Conservation (phyloP, 2,797 vertebrate species). For the Poeciliopsis paucimaculata region DNA sequence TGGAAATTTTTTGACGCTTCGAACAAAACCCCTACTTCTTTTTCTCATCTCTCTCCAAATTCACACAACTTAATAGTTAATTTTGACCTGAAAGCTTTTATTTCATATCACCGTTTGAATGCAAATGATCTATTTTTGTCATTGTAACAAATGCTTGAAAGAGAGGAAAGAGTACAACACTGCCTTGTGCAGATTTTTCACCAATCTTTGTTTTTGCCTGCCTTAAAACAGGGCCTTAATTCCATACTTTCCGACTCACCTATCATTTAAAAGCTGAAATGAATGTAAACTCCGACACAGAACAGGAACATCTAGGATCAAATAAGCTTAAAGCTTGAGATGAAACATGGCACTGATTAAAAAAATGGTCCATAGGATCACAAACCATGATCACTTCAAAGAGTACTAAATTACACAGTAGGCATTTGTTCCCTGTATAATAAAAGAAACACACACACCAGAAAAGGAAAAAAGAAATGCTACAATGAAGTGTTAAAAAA, state of each 20-base stretch:
- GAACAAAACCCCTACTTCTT: slow-evolving; percentile 11
- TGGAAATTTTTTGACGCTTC: background rate
- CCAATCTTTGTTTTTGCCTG: slow-evolving; percentile 29
- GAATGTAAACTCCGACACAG: slow-evolving; percentile 45
- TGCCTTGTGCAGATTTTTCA: slow-evolving; percentile 55
- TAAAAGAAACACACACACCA: slow-evolving; percentile 54
- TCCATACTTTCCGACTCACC: slow-evolving; percentile 5
- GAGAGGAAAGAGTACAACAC: slow-evolving; percentile 27
- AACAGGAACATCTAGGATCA: slow-evolving; percentile 51
- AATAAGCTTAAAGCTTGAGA: slow-evolving; percentile 39
- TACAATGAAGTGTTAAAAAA: slow-evolving; percentile 69
- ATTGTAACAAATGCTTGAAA: slow-evolving; percentile 37
- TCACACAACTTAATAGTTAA: background rate
- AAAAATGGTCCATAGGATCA: slow-evolving; percentile 63
- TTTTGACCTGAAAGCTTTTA: slow-evolving; percentile 29
- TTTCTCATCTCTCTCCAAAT: slow-evolving; percentile 3
- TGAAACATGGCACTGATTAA: slow-evolving; percentile 71
- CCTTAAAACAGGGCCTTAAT: slow-evolving; percentile 22
- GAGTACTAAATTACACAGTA: slow-evolving; percentile 55
- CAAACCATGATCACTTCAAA: slow-evolving; percentile 56
- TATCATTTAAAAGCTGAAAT: slow-evolving; percentile 48
- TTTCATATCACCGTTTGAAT: slow-evolving; percentile 33
- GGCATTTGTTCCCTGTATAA: slow-evolving; percentile 53
- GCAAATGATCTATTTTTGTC: slow-evolving; percentile 24
- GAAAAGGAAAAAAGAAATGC: slow-evolving; percentile 62